Evolutionary conservation across 2,888 invertebrate species (phyloP).

Genomic region (Eilema sororculum): DNA sequence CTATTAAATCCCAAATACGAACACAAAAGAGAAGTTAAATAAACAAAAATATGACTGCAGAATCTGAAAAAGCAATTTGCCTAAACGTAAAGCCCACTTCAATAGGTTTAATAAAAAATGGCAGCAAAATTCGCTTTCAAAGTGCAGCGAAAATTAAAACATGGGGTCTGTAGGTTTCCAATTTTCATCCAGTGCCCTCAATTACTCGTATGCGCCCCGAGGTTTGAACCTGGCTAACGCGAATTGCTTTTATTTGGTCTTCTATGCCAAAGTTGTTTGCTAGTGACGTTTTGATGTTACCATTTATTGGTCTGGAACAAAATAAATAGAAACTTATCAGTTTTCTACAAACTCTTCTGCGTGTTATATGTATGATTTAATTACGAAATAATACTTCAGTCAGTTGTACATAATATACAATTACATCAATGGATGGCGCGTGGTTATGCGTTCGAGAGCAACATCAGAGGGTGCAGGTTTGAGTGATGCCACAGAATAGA

Average conservation of each 20-base stretch:
- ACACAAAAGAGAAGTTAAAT: background rate
- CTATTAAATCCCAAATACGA: background rate
- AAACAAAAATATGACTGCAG: background rate
- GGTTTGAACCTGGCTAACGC: background rate
- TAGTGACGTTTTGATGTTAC: constrained; percentile 4
- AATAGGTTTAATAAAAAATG: background rate
- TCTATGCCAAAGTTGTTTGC: background rate
- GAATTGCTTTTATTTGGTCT: background rate
- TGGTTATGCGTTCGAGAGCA: too few relatives aligned
- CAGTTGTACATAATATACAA: too few relatives aligned
- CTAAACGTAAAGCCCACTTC: background rate
- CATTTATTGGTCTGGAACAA: background rate
- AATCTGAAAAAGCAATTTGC: background rate
- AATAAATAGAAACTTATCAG: background rate
- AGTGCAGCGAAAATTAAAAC: constrained; percentile 8
- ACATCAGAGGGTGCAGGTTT: too few relatives aligned
- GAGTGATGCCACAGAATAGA: too few relatives aligned
- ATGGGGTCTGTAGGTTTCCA: background rate
- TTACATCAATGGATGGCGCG: too few relatives aligned
- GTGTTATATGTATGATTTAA: too few relatives aligned
- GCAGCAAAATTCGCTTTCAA: background rate
- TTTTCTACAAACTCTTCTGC: background rate
- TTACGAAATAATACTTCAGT: too few relatives aligned
- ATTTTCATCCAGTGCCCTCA: background rate
- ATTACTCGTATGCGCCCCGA: background rate